A percentile compares a stretch with the other conserved stretches of the same genome.
Conservation (phyloP, 2,888 invertebrate genomes). For the Capitulum mitella region DNA sequence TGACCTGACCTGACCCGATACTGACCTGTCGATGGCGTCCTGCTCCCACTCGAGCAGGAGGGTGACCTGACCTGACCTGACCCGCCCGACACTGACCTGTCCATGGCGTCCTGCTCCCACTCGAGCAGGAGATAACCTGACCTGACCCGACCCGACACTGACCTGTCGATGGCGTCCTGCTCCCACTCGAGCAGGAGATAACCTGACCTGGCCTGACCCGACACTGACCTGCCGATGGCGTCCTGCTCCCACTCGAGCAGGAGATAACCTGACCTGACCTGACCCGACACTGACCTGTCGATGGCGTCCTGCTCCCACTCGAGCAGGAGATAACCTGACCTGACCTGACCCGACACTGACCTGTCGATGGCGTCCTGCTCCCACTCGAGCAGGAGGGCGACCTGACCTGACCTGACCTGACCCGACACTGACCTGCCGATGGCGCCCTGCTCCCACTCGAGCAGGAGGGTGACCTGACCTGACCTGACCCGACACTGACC, state of each 20-base stretch:
- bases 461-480: background rate
- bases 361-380: too few relatives aligned
- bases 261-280: background rate
- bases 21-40: constrained; percentile 53
- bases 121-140: too few relatives aligned
- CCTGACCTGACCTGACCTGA: too few relatives aligned
- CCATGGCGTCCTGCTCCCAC: background rate
- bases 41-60: constrained; percentile 73
- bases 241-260: background rate
- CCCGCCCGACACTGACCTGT: background rate
- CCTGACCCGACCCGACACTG: too few relatives aligned
- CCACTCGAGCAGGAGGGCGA: too few relatives aligned
- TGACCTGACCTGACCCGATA: too few relatives aligned
- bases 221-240: background rate
- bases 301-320: background rate
- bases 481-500: background rate
- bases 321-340: background rate
- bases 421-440: too few relatives aligned
- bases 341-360: too few relatives aligned
- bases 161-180: constrained; percentile 54
- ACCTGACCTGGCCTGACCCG: background rate
- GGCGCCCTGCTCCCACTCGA: background rate
- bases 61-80: constrained; percentile 59
- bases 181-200: constrained; percentile 71
- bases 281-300: background rate